Evolutionary conservation across 2,888 invertebrate genomes (phyloP), one percentile per base, ranked within the genome.

Genomic region (Chironomus tentans): DNA sequence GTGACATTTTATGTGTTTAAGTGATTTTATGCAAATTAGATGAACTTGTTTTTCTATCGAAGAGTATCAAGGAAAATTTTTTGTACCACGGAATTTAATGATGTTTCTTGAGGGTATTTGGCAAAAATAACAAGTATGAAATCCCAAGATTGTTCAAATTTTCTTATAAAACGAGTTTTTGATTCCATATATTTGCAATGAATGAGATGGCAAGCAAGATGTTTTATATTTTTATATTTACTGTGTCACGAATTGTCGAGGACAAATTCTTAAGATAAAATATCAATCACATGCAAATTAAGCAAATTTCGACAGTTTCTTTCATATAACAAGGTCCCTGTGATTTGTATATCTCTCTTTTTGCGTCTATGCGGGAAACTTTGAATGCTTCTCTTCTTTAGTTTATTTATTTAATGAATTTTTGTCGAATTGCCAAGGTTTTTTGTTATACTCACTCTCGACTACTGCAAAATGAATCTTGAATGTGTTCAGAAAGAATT

Each of bases 361-460:
- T 7, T 56, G 15, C 18, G 18, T 56, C 56, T 56, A 56, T 56
- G 56, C 56, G 56, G 56, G 56, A 56, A 56, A 7, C 56, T 56
- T 56, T 56, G 56, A 38, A 38, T 38, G 18, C 18, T 56, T 56
- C 18, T 56, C 4, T 18, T 15, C n/a, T n/a, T 46, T 46, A n/a
- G 73, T 62, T 13, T 74, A 74, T 74, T 68, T 68, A 22, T 24
- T 68, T 68, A 74, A 62, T 18, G 22, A 74, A 74, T 74, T 74
- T 74, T 71, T 74, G 74, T 68, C 74, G 74, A 74, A 48, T 68
- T 74, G 74, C 74, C 74, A 74, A 74, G 74, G 74, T 48, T 74
- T 65, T 56, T 56, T 18, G 38, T 38, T 21, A 24, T n/a, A 13
- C 12, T 68, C 10, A 18, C 7, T 56, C 18, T 56, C 56, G 15